These are phyloP conservation scores for Fregata magnificens DNA, from an alignment of 2,113 vertebrate species.

Conservation along the genomic window DNA sequence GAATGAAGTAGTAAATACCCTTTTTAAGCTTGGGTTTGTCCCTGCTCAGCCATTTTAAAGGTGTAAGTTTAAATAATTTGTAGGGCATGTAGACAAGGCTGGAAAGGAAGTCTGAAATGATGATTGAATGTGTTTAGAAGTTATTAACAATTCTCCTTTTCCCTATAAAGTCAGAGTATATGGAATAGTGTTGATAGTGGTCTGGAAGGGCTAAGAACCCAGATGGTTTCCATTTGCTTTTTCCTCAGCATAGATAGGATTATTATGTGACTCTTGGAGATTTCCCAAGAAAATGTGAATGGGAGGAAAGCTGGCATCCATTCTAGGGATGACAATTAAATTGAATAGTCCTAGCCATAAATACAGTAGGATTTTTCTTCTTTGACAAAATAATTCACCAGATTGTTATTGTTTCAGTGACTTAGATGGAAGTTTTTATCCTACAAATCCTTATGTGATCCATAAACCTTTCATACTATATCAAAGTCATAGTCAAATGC, in stretches of 20 bases:
- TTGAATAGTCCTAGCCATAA: neutral
- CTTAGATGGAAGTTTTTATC: neutral
- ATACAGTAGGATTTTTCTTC: neutral
- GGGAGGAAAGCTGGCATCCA: neutral
- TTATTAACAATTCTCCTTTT: neutral
- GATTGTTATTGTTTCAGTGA: neutral
- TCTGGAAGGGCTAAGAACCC: neutral
- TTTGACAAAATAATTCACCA: neutral
- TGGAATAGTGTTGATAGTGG: neutral
- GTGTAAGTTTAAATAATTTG: neutral
- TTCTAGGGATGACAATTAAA: neutral
- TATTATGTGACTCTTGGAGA: neutral
- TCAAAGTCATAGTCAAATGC: neutral
- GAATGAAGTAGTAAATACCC: neutral
- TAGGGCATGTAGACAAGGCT: neutral
- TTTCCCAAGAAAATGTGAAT: neutral
- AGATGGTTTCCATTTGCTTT: neutral
- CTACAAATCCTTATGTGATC: neutral
- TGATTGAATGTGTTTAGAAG: neutral
- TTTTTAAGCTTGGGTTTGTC: neutral
- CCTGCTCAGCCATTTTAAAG: neutral
- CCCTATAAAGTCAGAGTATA: neutral
- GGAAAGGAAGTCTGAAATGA: neutral
- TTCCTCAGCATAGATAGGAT: neutral
- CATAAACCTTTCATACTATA: neutral